Conservation (phyloP, 2,797 vertebrate species). For the Sciurus vulgaris region DNA sequence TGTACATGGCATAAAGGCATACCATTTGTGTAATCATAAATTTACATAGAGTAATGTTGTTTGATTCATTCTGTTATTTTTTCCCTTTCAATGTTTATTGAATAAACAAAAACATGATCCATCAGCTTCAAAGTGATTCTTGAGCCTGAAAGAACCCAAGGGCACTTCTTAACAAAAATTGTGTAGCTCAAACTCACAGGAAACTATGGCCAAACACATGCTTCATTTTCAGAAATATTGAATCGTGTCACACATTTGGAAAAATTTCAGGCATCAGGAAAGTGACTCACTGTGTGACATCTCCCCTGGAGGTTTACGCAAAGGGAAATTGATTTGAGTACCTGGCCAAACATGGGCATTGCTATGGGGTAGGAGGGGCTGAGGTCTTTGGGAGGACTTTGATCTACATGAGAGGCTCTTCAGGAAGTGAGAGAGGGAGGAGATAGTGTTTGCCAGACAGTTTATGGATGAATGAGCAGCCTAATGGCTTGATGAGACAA, state of each 20-base stretch:
- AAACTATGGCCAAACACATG: neutral
- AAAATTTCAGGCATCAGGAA: constrained; percentile 39
- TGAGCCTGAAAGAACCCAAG: constrained; percentile 13
- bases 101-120: constrained; percentile 41
- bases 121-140: constrained; percentile 52
- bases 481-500: constrained; percentile 54
- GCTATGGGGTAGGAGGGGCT: constrained; percentile 56
- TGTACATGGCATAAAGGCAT: no score
- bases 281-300: constrained; percentile 45
- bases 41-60: no score
- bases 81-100: constrained; percentile 42
- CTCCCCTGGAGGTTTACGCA: constrained; percentile 43
- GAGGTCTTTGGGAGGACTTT: constrained; percentile 30
- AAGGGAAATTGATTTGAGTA: constrained; percentile 69
- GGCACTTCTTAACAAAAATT: constrained; percentile 37
- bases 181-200: neutral
- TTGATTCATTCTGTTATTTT: no score
- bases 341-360: constrained; percentile 26
- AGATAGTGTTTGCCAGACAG: neutral
- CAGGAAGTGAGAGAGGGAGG: constrained; percentile 29
- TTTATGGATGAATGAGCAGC: constrained; percentile 50
- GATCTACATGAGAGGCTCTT: constrained; percentile 49
- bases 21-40: no score
- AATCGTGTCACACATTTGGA: constrained; percentile 58
- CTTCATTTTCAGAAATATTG: constrained; percentile 60